phyloP scores from a whole-genome alignment of 2,888 invertebrate species.

The Archips crataeganus region DNA sequence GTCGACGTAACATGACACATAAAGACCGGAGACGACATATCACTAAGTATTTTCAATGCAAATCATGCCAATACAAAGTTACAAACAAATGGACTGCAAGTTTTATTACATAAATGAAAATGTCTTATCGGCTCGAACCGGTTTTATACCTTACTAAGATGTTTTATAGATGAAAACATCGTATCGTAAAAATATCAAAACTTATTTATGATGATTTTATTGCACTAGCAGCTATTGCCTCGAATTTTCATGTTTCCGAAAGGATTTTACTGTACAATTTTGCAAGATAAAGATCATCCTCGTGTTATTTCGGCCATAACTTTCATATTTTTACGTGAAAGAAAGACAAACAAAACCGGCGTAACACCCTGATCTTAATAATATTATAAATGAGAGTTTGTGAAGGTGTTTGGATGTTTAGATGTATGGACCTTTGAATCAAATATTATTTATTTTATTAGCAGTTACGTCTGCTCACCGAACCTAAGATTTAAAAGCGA shows the following conservation, averaged over 20 bases:
- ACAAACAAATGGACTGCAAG: neutral
- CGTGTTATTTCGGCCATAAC: neutral
- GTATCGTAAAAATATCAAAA: neutral
- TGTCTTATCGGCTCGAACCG: neutral
- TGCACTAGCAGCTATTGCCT: neutral
- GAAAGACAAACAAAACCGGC: neutral
- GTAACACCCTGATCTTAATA: neutral
- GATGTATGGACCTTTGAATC: too few species aligned
- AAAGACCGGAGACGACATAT: too few species aligned
- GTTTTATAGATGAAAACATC: too few species aligned
- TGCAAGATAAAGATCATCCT: neutral
- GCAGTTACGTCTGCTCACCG: too few species aligned
- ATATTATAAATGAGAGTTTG: too few species aligned
- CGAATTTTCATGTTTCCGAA: neutral
- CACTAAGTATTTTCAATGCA: too few species aligned
- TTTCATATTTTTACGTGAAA: neutral
- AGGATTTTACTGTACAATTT: slow-evolving; percentile 1
- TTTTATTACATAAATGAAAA: neutral
- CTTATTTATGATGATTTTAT: slow-evolving; percentile 7
- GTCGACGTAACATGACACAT: too few species aligned
- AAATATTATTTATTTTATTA: too few species aligned
- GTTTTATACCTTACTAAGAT: neutral
- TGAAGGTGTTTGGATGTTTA: too few species aligned
- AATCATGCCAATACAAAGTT: too few species aligned
- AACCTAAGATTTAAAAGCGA: too few species aligned